Base-by-base conservation (phyloP, 2,113 vertebrate genomes). In the Salvelinus namaycush region DNA sequence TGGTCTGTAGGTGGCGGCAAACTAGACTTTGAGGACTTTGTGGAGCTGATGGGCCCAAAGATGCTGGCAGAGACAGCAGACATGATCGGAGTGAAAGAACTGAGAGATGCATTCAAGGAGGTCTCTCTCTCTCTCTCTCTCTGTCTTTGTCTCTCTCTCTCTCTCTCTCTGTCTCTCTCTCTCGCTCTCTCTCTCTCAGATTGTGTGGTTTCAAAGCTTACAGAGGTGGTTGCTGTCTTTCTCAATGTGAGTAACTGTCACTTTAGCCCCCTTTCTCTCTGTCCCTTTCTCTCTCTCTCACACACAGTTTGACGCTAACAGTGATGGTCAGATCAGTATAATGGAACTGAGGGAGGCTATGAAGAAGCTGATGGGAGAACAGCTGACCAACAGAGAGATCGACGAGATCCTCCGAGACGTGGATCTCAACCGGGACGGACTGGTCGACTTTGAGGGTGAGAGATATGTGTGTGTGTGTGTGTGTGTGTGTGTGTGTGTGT, bases 31-130 rank as follows among this genome's bases (percentile, higher is more conserved):
- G 93, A 94, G 70, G 93, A 94, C 77, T 94, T 94, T 82, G 91
- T 94, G 75, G 91, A 93, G 94, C 92, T 99, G 81, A 98, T 99
- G 96, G 97, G 96, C 39, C 97, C 97, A 49, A 99, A 98, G 91
- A 92, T 99, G 94, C 87, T 99, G 81, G 97, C 94, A 0, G 97
- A 99, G 90, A 99, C 97, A 0, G 96, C 96, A 0, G 95, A 97
- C 83, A 99, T 99, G 97, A 97, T 99, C 0, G 97, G 97, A 0
- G 94, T 98, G 60, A 94, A 93, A 78, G 93, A 94, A 69, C 86
- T 94, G 18, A 87, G 90, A 31, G 90, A 94, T 3, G 97, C 97
- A 51, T 99, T 99, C 84, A 94, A 93, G 24, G 97, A 98, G 96
- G 97, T 98, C 80, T 69, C 75, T 70, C 11, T 24, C 31, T 24